Conservation (phyloP, 2,888 invertebrate genomes). For the Drosophila affinis region DNA sequence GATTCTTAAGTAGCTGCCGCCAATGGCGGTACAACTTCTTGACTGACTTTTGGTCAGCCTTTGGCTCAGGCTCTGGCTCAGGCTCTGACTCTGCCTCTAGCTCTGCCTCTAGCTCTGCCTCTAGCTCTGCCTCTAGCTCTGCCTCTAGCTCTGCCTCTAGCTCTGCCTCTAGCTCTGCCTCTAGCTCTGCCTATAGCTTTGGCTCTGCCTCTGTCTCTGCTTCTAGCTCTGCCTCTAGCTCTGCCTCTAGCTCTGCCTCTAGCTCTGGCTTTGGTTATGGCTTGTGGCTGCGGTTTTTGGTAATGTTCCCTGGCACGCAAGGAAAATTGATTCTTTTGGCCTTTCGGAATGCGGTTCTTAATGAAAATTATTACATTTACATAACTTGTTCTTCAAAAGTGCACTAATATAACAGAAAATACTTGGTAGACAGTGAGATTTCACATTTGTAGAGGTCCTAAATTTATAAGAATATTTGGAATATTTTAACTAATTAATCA, state of each 20-base stretch:
- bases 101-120: too few species aligned
- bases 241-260: too few species aligned
- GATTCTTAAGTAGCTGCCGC: constrained; percentile 48
- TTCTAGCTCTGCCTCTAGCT: not conserved
- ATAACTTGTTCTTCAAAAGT: too few species aligned
- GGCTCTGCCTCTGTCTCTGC: too few species aligned
- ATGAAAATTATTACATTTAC: too few species aligned
- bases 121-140: not conserved
- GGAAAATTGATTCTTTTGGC: constrained; percentile 10
- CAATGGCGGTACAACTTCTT: constrained; percentile 47
- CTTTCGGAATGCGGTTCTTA: not conserved
- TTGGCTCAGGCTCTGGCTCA: not conserved
- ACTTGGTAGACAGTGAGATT: too few species aligned
- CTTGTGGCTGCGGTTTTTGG: not conserved
- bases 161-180: not conserved
- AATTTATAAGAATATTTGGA: too few species aligned
- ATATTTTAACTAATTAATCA: not conserved
- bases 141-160: not conserved
- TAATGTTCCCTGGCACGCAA: constrained; percentile 8
- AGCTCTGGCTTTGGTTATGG: not conserved
- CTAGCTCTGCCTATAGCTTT: not conserved
- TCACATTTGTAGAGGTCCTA: too few species aligned
- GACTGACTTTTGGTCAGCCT: constrained; percentile 1
- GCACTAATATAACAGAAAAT: not conserved
- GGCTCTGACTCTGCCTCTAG: not conserved